These are phyloP conservation scores for Phallusia fumigata DNA, from an alignment of 23 tunicate genomes.

Conservation along the genomic window DNA sequence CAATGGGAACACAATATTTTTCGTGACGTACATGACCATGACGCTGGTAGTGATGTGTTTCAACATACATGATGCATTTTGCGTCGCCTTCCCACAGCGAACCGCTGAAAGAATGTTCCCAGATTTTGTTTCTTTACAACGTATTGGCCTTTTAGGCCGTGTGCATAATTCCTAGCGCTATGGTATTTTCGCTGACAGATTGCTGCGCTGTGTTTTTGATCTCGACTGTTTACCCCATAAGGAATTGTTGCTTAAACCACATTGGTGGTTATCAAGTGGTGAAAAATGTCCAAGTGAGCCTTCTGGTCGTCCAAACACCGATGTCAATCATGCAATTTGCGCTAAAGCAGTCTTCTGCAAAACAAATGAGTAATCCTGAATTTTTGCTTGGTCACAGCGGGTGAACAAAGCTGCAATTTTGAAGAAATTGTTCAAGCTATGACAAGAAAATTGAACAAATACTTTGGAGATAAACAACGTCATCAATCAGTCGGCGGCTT, in stretches of 20 bases:
- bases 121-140: neutral
- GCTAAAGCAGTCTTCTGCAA: too few relatives aligned
- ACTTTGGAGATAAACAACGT: neutral
- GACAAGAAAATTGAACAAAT: too few relatives aligned
- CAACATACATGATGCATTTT: neutral
- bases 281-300: neutral
- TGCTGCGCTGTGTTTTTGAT: neutral
- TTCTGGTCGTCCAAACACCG: too few relatives aligned
- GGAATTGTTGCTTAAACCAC: neutral
- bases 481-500: neutral
- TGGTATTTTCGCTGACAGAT: neutral
- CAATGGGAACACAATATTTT: neutral
- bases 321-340: too few relatives aligned
- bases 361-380: too few relatives aligned
- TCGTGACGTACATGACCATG: slow-evolving; percentile 8
- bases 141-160: neutral
- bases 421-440: neutral
- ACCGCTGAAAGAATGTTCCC: neutral
- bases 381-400: neutral
- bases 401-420: too few relatives aligned
- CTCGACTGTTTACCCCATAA: slow-evolving; percentile 1
- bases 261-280: neutral
- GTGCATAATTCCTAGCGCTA: neutral
- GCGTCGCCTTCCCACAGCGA: slow-evolving; percentile 10
- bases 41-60: slow-evolving; percentile 3